Evolutionary conservation across 2,888 invertebrate species (phyloP), one percentile per base, ranked within the genome.

Genomic region (Ectemnius continuus): DNA sequence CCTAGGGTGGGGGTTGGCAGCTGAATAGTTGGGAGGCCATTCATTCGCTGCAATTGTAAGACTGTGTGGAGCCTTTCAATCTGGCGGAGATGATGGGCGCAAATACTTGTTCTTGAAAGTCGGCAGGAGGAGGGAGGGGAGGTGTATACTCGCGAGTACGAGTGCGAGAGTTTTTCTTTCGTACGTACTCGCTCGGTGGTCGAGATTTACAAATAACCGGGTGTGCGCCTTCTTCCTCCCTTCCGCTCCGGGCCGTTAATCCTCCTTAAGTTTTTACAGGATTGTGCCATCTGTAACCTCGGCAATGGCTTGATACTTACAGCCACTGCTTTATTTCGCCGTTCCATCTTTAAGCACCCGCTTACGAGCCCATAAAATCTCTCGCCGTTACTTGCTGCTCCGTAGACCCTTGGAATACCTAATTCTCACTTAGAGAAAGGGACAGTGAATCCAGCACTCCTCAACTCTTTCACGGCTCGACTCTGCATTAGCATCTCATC

Each of bases 231-330:
- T 68, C 58, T 67, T 68, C 26, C 18, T 48, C 20, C 61, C 60
- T 61, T 20, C 26, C 47, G 26, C 59, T 57, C 61, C 47, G 36
- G 36, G 61, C 59, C 48, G 70, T 78, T 78, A 76, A 74, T 69
- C 74, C 70, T 58, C 45, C 52, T 77, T 62, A 77, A 78, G 68
- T 71, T 77, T 78, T 74, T 69, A 75, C 47, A 26, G 18, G 36
- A 45, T 36, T 1, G 14, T 47, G 36, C 47, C 62, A 13, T 23
- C 56, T 18, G 48, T 23, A 59, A 47, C 58, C 16, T 56, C 26
- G 23, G 65, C 65, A 57, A 67, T 57, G 63, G 61, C 36, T 63
- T 61, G 52, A 72, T 64, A 59, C 58, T 61, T 45, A 23, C 59
- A 63, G 65, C 26, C 59, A 4, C 20, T 59, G 61, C 61, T 78